Percentiles rank a stretch among this genome's conserved stretches.
Evolutionary conservation across 2,797 vertebrate species (phyloP).

Genomic region (Bradypodion ventrale): DNA sequence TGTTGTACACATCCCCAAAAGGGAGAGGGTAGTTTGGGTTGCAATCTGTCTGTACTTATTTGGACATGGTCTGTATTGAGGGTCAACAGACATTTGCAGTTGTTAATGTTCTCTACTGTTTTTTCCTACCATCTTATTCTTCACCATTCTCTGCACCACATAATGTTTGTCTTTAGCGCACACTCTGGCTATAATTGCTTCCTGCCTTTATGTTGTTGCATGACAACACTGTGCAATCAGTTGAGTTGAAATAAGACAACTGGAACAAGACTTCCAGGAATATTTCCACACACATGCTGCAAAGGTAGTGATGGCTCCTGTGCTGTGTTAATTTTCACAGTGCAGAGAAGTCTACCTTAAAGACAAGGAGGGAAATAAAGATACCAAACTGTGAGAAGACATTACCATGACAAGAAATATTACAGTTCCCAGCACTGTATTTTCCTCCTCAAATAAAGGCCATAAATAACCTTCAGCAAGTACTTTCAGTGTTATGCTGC

Average conservation of each 20-base stretch:
- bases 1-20: no score
- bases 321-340: background rate
- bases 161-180: background rate
- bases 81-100: no score
- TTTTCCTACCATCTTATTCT: background rate
- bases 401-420: conserved; percentile 7
- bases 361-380: conserved; percentile 15
- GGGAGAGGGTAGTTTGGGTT: no score
- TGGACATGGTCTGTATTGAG: no score
- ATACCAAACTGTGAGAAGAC: background rate
- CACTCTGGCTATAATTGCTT: background rate
- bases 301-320: background rate
- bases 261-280: background rate
- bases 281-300: background rate
- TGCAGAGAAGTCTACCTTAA: background rate
- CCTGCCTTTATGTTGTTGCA: background rate
- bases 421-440: background rate
- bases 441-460: conserved; percentile 29
- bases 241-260: background rate
- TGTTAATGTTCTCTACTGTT: background rate
- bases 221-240: background rate
- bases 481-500: conserved; percentile 14
- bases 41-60: no score
- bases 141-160: background rate
- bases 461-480: conserved; percentile 31